These are phyloP conservation scores for Nanorana parkeri DNA, from an alignment of 2,113 vertebrate genomes.

Conservation along the genomic window DNA sequence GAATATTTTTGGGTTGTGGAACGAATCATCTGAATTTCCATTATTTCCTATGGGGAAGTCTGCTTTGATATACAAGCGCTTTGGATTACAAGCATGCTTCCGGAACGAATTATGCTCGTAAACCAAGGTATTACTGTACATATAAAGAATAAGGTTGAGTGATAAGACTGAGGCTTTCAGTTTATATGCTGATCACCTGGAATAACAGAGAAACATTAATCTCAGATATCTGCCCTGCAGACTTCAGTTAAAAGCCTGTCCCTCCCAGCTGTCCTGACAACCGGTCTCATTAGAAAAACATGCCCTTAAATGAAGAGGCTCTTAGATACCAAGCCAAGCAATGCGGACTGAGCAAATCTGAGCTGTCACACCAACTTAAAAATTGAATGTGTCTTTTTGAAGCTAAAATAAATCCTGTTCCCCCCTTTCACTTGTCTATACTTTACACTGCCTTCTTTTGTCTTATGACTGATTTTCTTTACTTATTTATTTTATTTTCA, in stretches of 20 bases:
- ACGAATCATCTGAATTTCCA: no score
- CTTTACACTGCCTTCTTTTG: no score
- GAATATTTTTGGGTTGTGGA: no score
- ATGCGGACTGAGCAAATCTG: slow-evolving; percentile 60
- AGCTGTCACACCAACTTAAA: slow-evolving; percentile 43
- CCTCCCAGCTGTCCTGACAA: slow-evolving; percentile 59
- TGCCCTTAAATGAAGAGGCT: slow-evolving; percentile 56
- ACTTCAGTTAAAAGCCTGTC: slow-evolving; percentile 48
- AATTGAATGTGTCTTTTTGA: not conserved
- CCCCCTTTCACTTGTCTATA: no score
- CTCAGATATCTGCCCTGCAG: slow-evolving; percentile 17
- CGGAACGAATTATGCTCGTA: no score
- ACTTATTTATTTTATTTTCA: no score
- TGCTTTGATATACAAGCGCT: no score
- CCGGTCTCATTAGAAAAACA: slow-evolving; percentile 34
- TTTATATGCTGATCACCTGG: slow-evolving; percentile 69
- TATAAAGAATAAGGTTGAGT: slow-evolving; percentile 16
- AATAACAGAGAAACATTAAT: slow-evolving; percentile 68
- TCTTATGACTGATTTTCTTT: no score
- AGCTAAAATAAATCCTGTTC: no score
- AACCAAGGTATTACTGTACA: no score
- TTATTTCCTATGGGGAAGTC: no score
- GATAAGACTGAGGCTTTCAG: slow-evolving; percentile 62
- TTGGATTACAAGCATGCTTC: no score
- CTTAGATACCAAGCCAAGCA: slow-evolving; percentile 59